Percentiles rank a stretch among this genome's conserved stretches.
Evolutionary conservation across 2,797 vertebrate species (phyloP).

Genomic region (Enteromius anoplus): DNA sequence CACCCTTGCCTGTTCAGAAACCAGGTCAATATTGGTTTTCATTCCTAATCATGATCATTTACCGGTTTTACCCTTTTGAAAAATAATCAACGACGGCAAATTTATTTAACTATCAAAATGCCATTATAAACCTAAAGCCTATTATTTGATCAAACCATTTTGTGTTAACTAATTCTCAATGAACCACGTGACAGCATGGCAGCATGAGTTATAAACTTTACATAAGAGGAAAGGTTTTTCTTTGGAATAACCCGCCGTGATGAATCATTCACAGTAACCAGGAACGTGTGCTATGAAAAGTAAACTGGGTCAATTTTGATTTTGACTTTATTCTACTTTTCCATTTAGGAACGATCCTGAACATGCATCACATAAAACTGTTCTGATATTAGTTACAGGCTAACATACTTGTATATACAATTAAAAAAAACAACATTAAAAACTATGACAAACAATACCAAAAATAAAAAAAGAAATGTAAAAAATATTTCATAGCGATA

Average conservation of each 20-base stretch:
- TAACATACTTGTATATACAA: neutral
- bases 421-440: neutral
- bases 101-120: neutral
- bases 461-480: neutral
- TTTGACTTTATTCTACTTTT: neutral
- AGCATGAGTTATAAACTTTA: too few species aligned
- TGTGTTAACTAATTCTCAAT: neutral
- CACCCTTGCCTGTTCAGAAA: constrained; percentile 9
- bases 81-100: neutral
- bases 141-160: neutral
- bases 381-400: neutral
- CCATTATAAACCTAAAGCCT: neutral
- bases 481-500: neutral
- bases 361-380: neutral
- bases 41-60: neutral
- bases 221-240: neutral
- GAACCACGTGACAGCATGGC: too few species aligned
- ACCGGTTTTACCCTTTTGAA: neutral
- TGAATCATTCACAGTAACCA: neutral
- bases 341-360: neutral
- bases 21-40: constrained; percentile 34
- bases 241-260: neutral
- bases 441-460: neutral
- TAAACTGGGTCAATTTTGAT: neutral
- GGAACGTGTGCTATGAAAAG: neutral